Base-by-base conservation (phyloP, 1,140 invertebrate species). In the Tetragnatha versicolor region DNA sequence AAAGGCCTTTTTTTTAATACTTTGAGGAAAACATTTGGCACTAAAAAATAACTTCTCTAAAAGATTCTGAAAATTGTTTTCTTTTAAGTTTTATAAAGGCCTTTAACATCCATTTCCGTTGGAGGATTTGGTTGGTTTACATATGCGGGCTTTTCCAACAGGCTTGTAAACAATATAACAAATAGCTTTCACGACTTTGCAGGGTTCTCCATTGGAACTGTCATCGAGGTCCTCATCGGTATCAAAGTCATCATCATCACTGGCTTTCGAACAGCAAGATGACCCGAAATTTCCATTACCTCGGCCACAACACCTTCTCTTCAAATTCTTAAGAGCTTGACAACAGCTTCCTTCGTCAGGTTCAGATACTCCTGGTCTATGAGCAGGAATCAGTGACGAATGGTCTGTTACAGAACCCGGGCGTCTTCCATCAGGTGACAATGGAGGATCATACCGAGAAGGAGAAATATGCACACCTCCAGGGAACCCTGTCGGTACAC, bases 101-200 rank as follows among this genome's bases (percentile, higher is more conserved):
- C n/a, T 42, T 77, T 20, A 77, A 55, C 73, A 77, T 39, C 61
- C 49, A 66, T 66, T 70, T 22, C 27, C 14, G n/a, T n/a, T n/a
- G 14, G 55, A 53, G 4, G 73, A 65, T 53, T 63, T 33, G 27
- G 55, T 60, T 12, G 78, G 78, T 25, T 72, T 69, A 45, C 78
- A 79, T 37, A 79, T 68, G 42, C 78, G 51, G 39, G 78, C 78
- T 45, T 69, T 72, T 0, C 78, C 78, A 25, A 72, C 61, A n/a
- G 78, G 58, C 53, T 79, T 79, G 14, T 79, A 79, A 0, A 79
- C 78, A 33, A 73, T 79, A 31, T 79, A 79, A 47, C 78, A 79
- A 42, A 69, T 72, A 17, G 69, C 78, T 53, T 79, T 73, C 9
- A 79, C 78, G 42, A 72, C 42, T 49, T 63, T 58, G 53, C 78